These are phyloP conservation scores for Phengaris alcon DNA, from an alignment of 2,888 invertebrate genomes.

Conservation along the genomic window DNA sequence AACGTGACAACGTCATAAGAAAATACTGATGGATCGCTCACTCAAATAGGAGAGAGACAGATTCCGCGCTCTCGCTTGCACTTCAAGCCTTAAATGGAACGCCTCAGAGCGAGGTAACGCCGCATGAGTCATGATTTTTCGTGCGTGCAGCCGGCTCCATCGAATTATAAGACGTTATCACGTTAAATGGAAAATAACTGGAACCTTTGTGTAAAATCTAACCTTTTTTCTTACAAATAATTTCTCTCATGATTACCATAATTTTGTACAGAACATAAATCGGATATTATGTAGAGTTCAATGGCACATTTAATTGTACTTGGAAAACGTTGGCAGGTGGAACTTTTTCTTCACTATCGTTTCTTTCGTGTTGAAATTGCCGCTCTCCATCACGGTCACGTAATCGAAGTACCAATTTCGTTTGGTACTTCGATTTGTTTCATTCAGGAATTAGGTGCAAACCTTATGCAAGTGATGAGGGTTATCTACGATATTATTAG, in stretches of 20 bases:
- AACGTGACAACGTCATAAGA: no score
- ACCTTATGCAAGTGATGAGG: conserved; percentile 20
- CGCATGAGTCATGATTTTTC: no score
- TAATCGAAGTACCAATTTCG: conserved; percentile 52
- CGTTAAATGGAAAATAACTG: no score
- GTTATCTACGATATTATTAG: conserved; percentile 11
- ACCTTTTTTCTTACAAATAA: no score
- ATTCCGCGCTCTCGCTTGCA: no score
- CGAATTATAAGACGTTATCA: no score
- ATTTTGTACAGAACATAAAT: conserved; percentile 4
- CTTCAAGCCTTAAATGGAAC: no score
- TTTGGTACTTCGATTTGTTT: conserved; percentile 39
- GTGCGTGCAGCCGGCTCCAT: no score
- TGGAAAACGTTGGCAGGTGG: neutral
- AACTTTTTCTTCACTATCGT: conserved; percentile 37
- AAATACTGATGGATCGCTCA: no score
- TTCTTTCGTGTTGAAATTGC: conserved; percentile 65
- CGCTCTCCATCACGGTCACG: conserved; percentile 64
- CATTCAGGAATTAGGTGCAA: conserved; percentile 27
- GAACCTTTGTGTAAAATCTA: no score
- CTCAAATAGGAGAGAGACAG: no score
- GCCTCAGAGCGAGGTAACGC: no score
- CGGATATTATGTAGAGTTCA: neutral
- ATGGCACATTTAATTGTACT: conserved; percentile 12
- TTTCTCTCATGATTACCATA: neutral